Conservation (phyloP, 1,140 invertebrate species). For the Drosophila micromelanica region DNA sequence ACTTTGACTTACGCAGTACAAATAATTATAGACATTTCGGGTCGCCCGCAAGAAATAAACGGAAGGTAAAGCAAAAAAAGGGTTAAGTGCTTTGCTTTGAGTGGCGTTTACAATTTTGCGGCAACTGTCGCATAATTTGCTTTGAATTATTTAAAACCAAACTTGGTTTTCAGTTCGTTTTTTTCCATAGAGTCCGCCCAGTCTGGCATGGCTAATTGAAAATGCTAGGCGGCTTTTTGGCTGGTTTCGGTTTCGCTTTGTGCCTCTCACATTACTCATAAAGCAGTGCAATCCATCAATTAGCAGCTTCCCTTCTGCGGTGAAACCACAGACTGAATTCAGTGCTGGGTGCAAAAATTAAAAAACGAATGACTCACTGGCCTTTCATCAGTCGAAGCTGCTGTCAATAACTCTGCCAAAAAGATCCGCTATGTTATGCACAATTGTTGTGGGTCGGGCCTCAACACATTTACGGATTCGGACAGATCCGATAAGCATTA, state of each 20-base stretch:
- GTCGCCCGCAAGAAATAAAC: constrained; percentile 12
- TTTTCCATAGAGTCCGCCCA: constrained; percentile 24
- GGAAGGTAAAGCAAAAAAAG: constrained; percentile 47
- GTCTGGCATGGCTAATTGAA: constrained; percentile 70
- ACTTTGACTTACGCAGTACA: constrained; percentile 79
- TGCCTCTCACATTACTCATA: constrained; percentile 61
- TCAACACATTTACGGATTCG: constrained; percentile 27
- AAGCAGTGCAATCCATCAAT: constrained; percentile 73
- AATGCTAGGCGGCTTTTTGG: constrained; percentile 64
- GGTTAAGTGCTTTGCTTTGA: constrained; percentile 77
- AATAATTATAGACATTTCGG: constrained; percentile 78
- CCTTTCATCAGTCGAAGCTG: constrained; percentile 59
- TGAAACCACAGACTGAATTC: constrained; percentile 39
- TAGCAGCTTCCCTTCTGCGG: constrained; percentile 55
- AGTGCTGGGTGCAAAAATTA: not conserved
- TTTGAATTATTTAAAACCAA: constrained; percentile 77
- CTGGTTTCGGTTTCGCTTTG: constrained; percentile 11
- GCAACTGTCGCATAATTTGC: constrained; percentile 79
- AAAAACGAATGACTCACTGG: constrained; percentile 46
- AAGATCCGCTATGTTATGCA: constrained; percentile 50
- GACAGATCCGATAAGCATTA: constrained; percentile 48
- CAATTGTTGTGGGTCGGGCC: constrained; percentile 54
- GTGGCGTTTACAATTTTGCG: constrained; percentile 65
- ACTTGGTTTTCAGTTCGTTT: not conserved
- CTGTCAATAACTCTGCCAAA: constrained; percentile 76